Conservation (phyloP, 2,113 vertebrate genomes). For the Promerops cafer region DNA sequence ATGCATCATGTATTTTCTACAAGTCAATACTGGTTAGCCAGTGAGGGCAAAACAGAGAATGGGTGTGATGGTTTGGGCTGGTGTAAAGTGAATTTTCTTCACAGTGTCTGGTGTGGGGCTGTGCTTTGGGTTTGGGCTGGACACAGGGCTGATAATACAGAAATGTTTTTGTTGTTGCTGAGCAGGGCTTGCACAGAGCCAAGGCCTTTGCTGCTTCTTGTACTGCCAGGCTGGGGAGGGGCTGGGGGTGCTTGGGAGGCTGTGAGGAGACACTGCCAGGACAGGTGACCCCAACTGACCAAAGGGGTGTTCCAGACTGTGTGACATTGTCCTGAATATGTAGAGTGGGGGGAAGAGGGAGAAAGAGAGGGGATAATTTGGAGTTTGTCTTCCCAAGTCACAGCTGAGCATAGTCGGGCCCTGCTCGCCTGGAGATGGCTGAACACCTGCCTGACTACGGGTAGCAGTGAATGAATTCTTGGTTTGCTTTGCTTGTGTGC, state of each 20-base stretch:
- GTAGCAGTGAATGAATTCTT: not conserved
- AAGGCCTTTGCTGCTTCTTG: rapidly evolving
- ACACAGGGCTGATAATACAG: not conserved
- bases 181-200: not conserved
- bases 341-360: not conserved
- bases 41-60: not conserved
- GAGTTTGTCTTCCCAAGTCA: not conserved
- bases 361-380: not conserved
- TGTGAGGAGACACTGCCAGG: not conserved
- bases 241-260: rapidly evolving
- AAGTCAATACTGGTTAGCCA: not conserved
- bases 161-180: not conserved
- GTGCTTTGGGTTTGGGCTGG: not conserved
- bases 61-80: not conserved
- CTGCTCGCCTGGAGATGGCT: not conserved
- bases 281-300: rapidly evolving
- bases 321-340: rapidly evolving
- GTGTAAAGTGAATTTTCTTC: not conserved
- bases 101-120: not conserved
- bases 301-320: not conserved
- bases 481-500: not conserved
- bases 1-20: not conserved
- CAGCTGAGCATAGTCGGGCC: no score
- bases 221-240: not conserved
- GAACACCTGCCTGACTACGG: not conserved